phyloP scores from a whole-genome alignment of 2,888 invertebrate genomes.

The Dryadula phaetusa region DNA sequence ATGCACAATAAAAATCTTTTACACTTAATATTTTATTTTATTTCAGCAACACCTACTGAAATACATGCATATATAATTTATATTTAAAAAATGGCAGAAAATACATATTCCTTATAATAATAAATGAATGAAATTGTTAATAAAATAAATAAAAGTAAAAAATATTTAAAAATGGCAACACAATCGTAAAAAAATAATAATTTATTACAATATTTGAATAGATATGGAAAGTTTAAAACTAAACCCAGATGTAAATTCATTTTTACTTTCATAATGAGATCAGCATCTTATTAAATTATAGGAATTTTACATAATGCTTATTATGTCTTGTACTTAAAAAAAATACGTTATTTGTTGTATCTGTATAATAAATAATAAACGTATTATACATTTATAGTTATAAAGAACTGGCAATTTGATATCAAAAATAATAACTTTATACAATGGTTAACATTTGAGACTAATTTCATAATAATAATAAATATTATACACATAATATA shows the following conservation, averaged over 20 bases:
- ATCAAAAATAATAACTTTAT: background rate
- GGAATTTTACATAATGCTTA: constrained; percentile 21
- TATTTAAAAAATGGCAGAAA: background rate
- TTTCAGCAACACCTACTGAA: constrained; percentile 19
- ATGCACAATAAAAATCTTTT: constrained; percentile 45
- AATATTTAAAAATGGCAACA: constrained; percentile 1
- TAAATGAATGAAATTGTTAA: background rate
- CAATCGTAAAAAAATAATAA: background rate
- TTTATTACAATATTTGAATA: background rate
- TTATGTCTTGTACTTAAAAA: constrained; percentile 13
- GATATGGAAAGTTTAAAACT: background rate
- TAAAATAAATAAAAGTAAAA: constrained; percentile 1
- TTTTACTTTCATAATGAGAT: constrained; percentile 21
- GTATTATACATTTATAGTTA: too few relatives aligned
- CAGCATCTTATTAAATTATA: constrained; percentile 1
- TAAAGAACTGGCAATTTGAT: background rate
- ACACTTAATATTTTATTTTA: constrained; percentile 35
- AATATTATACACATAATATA: background rate
- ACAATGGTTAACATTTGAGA: background rate
- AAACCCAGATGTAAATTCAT: background rate
- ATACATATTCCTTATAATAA: background rate
- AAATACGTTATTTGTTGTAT: background rate
- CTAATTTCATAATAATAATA: background rate
- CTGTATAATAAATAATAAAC: constrained; percentile 6
- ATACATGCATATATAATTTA: background rate